phyloP scores from a whole-genome alignment of 2,113 vertebrate genomes.

The Melanerpes aurifrons region DNA sequence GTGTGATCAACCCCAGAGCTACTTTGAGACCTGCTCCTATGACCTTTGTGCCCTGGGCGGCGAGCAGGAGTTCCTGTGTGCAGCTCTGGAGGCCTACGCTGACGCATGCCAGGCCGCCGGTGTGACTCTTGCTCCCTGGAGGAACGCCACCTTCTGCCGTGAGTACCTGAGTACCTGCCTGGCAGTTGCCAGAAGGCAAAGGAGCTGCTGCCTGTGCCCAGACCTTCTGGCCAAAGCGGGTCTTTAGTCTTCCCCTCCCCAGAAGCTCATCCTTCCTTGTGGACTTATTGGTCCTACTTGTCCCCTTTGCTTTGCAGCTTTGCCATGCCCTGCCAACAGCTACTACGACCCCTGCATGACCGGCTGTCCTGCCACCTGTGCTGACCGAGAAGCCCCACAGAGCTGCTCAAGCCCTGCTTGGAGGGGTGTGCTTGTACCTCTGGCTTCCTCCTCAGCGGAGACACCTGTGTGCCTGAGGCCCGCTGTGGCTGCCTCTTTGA shows the following conservation, averaged over 20 bases:
- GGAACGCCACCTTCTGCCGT: slow-evolving; percentile 80
- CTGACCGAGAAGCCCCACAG: neutral
- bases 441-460: slow-evolving; percentile 72
- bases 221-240: neutral
- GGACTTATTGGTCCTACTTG: neutral
- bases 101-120: slow-evolving; percentile 77
- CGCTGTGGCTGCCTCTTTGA: slow-evolving; percentile 73
- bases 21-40: slow-evolving; percentile 79
- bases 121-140: slow-evolving; percentile 72
- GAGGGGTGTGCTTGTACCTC: slow-evolving; percentile 74
- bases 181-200: neutral
- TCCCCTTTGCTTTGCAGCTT: slow-evolving; percentile 40
- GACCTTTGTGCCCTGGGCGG: slow-evolving; percentile 75
- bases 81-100: slow-evolving; percentile 54
- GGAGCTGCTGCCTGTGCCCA: accelerated
- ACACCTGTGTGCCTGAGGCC: slow-evolving; percentile 52
- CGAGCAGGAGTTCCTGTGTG: slow-evolving; percentile 72
- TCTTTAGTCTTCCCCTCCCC: neutral
- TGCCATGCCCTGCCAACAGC: slow-evolving; percentile 73
- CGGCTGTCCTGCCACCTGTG: slow-evolving; percentile 47
- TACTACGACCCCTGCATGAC: slow-evolving; percentile 67
- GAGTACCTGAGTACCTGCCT: slow-evolving; percentile 72
- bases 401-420: slow-evolving; percentile 71
- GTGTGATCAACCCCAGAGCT: slow-evolving; percentile 68
- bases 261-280: neutral